Conservation (phyloP, 92 coral and sea anemone species). For the Hydrozoanthus gracilis region DNA sequence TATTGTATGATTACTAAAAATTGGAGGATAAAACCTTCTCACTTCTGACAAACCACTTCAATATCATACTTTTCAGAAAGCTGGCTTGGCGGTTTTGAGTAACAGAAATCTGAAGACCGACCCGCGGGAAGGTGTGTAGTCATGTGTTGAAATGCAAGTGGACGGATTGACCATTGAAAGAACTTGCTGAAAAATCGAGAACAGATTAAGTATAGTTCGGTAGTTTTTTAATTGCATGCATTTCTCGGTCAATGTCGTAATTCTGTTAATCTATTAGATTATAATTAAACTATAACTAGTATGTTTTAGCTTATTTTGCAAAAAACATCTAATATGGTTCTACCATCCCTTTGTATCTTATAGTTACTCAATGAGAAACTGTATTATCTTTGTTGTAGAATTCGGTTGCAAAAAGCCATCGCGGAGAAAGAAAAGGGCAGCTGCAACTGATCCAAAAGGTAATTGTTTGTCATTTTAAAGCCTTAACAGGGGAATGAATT, state of each 20-base stretch:
- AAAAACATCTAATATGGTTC: not conserved
- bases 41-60: not conserved
- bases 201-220: not conserved
- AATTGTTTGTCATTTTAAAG: not conserved
- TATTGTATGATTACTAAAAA: not conserved
- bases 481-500: too few species aligned
- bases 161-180: not conserved
- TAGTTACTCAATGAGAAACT: not conserved
- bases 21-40: not conserved
- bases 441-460: slow-evolving; percentile 6
- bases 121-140: slow-evolving; percentile 64
- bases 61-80: slow-evolving; percentile 54
- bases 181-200: not conserved
- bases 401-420: slow-evolving; percentile 23
- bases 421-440: slow-evolving; percentile 11
- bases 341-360: not conserved
- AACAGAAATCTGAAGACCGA: slow-evolving; percentile 58
- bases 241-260: too few species aligned
- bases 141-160: not conserved
- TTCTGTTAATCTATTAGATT: too few species aligned
- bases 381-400: not conserved
- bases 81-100: slow-evolving; percentile 73
- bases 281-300: too few species aligned
- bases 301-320: not conserved
- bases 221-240: too few species aligned